Evolutionary conservation across 2,888 invertebrate species (phyloP).

Genomic region (Molorchus minor): DNA sequence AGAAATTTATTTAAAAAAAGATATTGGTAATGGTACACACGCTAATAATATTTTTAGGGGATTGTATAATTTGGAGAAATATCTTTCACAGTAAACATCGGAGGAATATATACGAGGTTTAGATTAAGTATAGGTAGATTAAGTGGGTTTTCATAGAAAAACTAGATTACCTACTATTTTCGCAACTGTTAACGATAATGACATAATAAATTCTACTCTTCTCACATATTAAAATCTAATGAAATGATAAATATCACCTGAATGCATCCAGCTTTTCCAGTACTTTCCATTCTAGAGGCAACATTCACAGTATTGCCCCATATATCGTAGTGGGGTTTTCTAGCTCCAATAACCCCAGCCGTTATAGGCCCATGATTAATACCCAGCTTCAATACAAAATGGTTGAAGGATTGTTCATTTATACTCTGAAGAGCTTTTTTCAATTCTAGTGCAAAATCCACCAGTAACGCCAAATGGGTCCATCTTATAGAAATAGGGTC

Average conservation of each 20-base stretch:
- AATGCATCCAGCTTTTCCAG: constrained; percentile 93
- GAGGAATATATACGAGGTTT: too few relatives aligned
- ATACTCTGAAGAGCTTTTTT: constrained; percentile 90
- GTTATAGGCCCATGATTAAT: constrained; percentile 96
- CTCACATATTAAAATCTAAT: too few relatives aligned
- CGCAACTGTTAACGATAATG: too few relatives aligned
- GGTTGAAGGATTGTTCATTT: constrained; percentile 95
- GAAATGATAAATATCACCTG: constrained; percentile 79
- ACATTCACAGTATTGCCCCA: constrained; percentile 98
- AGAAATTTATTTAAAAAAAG: too few relatives aligned
- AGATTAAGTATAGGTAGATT: too few relatives aligned
- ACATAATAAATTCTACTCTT: too few relatives aligned
- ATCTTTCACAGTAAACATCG: too few relatives aligned
- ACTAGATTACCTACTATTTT: too few relatives aligned
- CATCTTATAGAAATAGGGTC: constrained; percentile 80
- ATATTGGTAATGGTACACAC: too few relatives aligned
- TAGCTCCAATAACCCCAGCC: constrained; percentile 93
- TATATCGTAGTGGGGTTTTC: constrained; percentile 96
- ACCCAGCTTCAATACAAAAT: constrained; percentile 92
- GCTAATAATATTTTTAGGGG: too few relatives aligned
- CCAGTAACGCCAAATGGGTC: constrained; percentile 84
- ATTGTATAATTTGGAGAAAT: too few relatives aligned
- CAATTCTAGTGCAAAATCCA: constrained; percentile 90
- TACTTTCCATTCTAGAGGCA: constrained; percentile 97
- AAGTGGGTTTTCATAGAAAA: too few relatives aligned